Conservation (phyloP, 2,113 vertebrate genomes). For the Meles meles region DNA sequence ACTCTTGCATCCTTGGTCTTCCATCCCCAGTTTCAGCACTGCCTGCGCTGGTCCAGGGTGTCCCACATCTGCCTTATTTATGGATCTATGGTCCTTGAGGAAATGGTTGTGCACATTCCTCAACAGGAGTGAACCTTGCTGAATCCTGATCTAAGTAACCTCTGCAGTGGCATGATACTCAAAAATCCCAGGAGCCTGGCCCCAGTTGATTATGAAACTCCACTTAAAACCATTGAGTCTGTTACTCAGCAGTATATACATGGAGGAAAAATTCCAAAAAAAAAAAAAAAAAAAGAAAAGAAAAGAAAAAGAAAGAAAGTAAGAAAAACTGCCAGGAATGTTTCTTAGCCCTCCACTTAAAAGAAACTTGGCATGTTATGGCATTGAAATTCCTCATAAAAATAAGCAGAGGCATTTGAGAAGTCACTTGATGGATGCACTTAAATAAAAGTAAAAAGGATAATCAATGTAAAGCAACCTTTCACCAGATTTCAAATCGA, state of each 20-base stretch:
- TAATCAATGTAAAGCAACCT: neutral
- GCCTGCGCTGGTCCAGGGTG: neutral
- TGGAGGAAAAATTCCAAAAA: neutral
- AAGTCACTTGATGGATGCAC: neutral
- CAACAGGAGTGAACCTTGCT: neutral
- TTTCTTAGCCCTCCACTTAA: neutral
- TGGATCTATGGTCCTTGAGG: neutral
- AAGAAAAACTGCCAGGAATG: neutral
- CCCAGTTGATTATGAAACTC: neutral
- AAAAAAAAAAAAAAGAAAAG: neutral
- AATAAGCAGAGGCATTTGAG: neutral
- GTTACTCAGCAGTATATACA: neutral
- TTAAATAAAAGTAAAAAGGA: neutral
- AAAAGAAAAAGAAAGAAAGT: neutral
- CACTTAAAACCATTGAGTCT: neutral
- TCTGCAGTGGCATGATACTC: neutral
- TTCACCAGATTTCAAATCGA: neutral
- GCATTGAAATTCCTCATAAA: neutral
- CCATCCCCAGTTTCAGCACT: neutral
- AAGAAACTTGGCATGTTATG: neutral
- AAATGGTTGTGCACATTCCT: neutral
- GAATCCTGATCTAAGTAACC: neutral
- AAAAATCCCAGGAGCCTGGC: neutral
- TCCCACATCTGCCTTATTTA: neutral
- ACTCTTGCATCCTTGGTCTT: neutral